Conservation (phyloP, 2,888 invertebrate species). For the Ichneumoninae sp. region DNA sequence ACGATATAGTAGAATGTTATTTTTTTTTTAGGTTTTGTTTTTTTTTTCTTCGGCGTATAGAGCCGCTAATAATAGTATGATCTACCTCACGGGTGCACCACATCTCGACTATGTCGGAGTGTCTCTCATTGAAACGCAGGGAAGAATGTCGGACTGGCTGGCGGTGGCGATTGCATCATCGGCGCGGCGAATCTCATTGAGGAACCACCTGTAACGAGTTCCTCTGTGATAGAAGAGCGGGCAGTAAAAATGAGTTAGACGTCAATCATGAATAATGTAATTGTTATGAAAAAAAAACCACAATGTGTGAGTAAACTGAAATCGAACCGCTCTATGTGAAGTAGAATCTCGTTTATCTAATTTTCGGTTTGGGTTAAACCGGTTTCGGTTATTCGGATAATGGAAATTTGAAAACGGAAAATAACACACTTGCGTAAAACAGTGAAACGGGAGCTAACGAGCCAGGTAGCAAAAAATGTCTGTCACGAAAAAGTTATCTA, state of each 20-base stretch:
- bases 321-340: background rate
- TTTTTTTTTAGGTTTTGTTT: slow-evolving; percentile 27
- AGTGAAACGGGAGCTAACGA: too few relatives aligned
- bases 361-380: too few relatives aligned
- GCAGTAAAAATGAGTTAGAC: slow-evolving; percentile 39
- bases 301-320: background rate
- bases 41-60: slow-evolving; percentile 45
- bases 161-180: slow-evolving; percentile 76
- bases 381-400: too few relatives aligned
- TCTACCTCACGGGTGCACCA: slow-evolving; percentile 65
- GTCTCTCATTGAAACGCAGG: slow-evolving; percentile 81
- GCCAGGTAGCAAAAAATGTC: too few relatives aligned
- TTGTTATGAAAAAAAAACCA: background rate
- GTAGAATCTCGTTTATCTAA: too few relatives aligned
- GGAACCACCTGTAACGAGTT: slow-evolving; percentile 72
- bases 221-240: slow-evolving; percentile 58
- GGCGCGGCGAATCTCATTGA: slow-evolving; percentile 76
- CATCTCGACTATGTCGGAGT: slow-evolving; percentile 39
- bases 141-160: slow-evolving; percentile 80
- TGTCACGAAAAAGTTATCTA: too few relatives aligned
- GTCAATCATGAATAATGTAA: slow-evolving; percentile 1
- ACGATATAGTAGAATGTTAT: slow-evolving; percentile 47
- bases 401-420: too few relatives aligned
- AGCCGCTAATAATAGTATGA: slow-evolving; percentile 51
- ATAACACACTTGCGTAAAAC: too few relatives aligned